Base-by-base conservation (phyloP, 2,113 vertebrate genomes). In the Tenebrosternarchus preto region DNA sequence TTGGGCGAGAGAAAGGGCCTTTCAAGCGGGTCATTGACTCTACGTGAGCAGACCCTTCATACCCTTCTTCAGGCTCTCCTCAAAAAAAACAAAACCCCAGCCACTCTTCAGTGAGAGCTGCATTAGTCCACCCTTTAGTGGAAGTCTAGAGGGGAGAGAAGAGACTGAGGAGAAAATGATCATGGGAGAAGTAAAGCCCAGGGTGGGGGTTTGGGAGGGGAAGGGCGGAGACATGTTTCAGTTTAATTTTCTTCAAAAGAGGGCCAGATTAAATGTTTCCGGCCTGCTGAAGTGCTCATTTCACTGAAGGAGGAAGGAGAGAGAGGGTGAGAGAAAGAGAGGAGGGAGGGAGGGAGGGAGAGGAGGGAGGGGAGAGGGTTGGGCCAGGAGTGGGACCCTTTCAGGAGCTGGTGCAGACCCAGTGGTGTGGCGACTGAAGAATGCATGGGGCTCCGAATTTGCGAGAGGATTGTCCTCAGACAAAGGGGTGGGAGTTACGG, bases 191-290 rank as follows among this genome's bases (percentile, higher is more conserved):
- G 89, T 33, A 69, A 86, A 57, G 66, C 60, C 57, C 16, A 29
- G 71, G 56, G 9, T 12, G 43, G 43, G 43, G 43, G 43, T 5
- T 43, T 75, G 87, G 88, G 86, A 87, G 90, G 90, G 88, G 90
- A 93, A 95, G 94, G 92, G 93, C 91, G 92, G 93, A 78, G 86
- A 96, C 95, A 97, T 96, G 95, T 98, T 98, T 98, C 95, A 98
- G 98, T 98, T 50, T 98, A 98, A 95, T 95, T 96, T 92, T 95
- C 94, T 95, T 94, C 94, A 95, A 98, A 98, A 97, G 91, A 91
- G 89, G 93, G 91, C 92, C 91, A 96, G 94, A 99, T 98, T 98
- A 98, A 98, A 98, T 97, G 96, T 98, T 99, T 98, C 96, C 97
- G 96, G 97, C 95, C 93, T 80, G 89, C 94, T 97, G 96, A 98